Base-by-base conservation (phyloP, 2,113 vertebrate species). In the Coregonus clupeaformis region DNA sequence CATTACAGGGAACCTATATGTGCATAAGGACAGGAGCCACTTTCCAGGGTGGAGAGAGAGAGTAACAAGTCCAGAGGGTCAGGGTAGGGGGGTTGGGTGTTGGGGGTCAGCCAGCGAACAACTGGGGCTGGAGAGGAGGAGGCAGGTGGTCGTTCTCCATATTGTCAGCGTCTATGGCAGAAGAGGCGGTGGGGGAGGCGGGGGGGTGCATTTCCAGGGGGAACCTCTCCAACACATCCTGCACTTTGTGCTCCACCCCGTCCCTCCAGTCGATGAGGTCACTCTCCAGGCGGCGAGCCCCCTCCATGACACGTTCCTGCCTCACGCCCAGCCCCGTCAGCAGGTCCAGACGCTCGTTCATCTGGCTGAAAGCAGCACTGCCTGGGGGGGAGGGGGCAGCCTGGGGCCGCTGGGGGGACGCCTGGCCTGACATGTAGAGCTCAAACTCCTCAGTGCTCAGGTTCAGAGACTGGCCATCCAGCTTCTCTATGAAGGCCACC, bases 241-340 rank as follows among this genome's bases (percentile, higher is more conserved):
- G 93, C 78, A 97, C 96, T 63, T 96, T 94, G 85, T 92, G 94
- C 73, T 96, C 91, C 64, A 97, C 93, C 0, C 94, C 96, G 0
- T 96, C 96, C 1, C 94, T 95, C 98, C 98, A 99, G 60, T 98
- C 96, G n/a, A 98, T 98, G 5, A 99, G 95, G 87, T 99, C 97
- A 25, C 92, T 95, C 87, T 98, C 97, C 22, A 96, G 90, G 72
- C 95, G 93, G 80, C 92, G 96, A 72, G 95, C 95, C 69, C 93
- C 94, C 74, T 57, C 95, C 73, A 95, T 85, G 71, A 97, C 93
- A 49, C 91, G 91, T 69, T 97, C 97, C 88, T 98, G 96, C 25
- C 95, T 92, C 78, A 94, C 92, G 1, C 93, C 96, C 71, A 98
- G 69, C 70, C 96, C 96, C 0, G 93, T 92, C 0, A 97, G 91